Evolutionary conservation across 2,113 vertebrate genomes (phyloP).

Genomic region (Eptatretus burgeri): DNA sequence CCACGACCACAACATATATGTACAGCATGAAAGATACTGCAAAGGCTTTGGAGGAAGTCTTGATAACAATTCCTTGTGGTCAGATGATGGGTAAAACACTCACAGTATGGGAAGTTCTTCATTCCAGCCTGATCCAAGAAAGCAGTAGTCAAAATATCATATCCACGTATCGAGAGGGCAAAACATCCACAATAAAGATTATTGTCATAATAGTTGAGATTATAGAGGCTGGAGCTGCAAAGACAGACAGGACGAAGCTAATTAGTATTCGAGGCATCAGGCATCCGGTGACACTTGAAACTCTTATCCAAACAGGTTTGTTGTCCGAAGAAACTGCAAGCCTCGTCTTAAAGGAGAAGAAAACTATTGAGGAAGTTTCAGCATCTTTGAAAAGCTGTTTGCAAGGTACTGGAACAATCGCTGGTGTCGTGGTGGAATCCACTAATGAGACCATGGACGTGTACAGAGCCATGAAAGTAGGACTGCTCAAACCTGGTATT

Average conservation of each 20-base stretch:
- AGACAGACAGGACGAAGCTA: not conserved
- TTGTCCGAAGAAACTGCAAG: not conserved
- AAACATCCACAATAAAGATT: not conserved
- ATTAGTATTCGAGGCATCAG: not conserved
- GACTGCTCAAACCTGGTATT: not conserved
- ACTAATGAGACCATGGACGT: constrained; percentile 4
- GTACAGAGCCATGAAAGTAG: not conserved
- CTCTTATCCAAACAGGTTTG: not conserved
- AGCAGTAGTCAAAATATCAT: not conserved
- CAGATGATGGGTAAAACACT: not conserved
- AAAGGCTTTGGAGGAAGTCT: not conserved
- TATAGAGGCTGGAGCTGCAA: not conserved
- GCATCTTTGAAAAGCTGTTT: not conserved
- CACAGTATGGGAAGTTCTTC: not conserved
- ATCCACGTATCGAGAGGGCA: not conserved
- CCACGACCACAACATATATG: not conserved
- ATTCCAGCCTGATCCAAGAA: constrained; percentile 4
- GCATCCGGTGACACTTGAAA: not conserved
- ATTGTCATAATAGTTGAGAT: constrained; percentile 3
- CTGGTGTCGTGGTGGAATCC: constrained; percentile 4
- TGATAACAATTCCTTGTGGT: constrained; percentile 3
- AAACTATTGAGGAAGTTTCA: not conserved
- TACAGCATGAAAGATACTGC: not conserved
- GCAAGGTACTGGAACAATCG: not conserved
- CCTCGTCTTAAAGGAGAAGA: not conserved